phyloP scores from a whole-genome alignment of 2,888 invertebrate species.

The Pherbina coryleti region DNA sequence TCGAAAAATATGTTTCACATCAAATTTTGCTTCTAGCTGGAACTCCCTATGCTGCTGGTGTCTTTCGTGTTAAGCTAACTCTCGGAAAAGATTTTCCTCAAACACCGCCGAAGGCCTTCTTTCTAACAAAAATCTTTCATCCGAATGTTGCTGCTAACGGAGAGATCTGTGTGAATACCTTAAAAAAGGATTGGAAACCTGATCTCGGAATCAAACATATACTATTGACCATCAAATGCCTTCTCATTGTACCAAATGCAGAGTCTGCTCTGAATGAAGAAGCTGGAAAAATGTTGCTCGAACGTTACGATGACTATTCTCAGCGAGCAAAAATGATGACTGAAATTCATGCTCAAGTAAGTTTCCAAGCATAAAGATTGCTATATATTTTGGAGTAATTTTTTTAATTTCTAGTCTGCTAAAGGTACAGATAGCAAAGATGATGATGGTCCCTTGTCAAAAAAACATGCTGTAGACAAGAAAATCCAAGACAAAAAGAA shows the following conservation, averaged over 20 bases:
- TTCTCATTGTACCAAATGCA: conserved; percentile 96
- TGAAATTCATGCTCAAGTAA: conserved; percentile 87
- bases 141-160: conserved; percentile 95
- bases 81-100: conserved; percentile 94
- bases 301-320: conserved; percentile 93
- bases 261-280: conserved; percentile 98
- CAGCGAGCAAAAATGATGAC: conserved; percentile 91
- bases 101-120: conserved; percentile 92
- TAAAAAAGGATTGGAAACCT: conserved; percentile 96
- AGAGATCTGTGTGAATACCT: conserved; percentile 96
- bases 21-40: conserved; percentile 74
- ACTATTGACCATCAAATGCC: conserved; percentile 91
- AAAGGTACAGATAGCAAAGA: conserved; percentile 69
- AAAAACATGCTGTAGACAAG: conserved; percentile 88
- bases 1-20: background rate
- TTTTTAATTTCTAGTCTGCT: conserved; percentile 67
- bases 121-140: conserved; percentile 96
- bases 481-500: conserved; percentile 80
- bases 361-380: conserved; percentile 51
- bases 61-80: conserved; percentile 89
- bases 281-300: conserved; percentile 92
- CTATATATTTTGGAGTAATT: background rate
- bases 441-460: conserved; percentile 80
- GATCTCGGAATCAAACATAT: conserved; percentile 96
- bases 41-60: conserved; percentile 91